Conservation (phyloP, 2,888 invertebrate genomes). For the Lithosia quadra region DNA sequence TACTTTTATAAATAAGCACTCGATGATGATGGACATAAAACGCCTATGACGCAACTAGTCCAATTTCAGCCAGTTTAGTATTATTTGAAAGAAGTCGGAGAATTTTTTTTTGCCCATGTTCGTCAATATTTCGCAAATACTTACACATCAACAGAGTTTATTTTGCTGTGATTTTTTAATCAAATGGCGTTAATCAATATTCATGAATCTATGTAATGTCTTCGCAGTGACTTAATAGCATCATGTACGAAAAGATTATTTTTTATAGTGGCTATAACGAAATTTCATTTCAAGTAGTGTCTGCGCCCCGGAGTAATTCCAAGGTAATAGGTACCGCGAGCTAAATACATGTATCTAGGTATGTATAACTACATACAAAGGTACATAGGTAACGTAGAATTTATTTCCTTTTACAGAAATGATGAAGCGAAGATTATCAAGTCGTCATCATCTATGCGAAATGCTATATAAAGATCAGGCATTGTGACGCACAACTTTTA, state of each 20-base stretch:
- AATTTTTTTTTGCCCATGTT: background rate
- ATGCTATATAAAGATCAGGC: conserved; percentile 71
- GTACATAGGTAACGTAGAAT: background rate
- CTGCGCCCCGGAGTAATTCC: background rate
- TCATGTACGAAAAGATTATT: background rate
- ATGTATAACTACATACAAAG: too few species aligned
- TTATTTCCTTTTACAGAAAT: conserved; percentile 73
- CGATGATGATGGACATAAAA: conserved; percentile 33
- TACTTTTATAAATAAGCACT: conserved; percentile 44
- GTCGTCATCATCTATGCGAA: conserved; percentile 69
- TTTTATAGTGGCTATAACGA: background rate
- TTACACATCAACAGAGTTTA: conserved; percentile 10
- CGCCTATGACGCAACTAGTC: conserved; percentile 29
- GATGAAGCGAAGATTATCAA: conserved; percentile 77
- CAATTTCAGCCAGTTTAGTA: conserved; percentile 5
- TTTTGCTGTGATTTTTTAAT: conserved; percentile 59
- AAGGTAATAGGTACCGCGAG: background rate
- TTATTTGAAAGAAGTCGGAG: background rate
- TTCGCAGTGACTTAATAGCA: conserved; percentile 10
- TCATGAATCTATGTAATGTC: conserved; percentile 61
- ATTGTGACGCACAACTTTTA: conserved; percentile 77
- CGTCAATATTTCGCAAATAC: background rate
- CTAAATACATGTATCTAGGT: background rate
- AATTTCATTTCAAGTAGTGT: background rate
- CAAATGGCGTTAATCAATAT: conserved; percentile 79